Evolutionary conservation across 2,888 invertebrate species (phyloP), one percentile per base, ranked within the genome.

Genomic region (Tachina fera): DNA sequence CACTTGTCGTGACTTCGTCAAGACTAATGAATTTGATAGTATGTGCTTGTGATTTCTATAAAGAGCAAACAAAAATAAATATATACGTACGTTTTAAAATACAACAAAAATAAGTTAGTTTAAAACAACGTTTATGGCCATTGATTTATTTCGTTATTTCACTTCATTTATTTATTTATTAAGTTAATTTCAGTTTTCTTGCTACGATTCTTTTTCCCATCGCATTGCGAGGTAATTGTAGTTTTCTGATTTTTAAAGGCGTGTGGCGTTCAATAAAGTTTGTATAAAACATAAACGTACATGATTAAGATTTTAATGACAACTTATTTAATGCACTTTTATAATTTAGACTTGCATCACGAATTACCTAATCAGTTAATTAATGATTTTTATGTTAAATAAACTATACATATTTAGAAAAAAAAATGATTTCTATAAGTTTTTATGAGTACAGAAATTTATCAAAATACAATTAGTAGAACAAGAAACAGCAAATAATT

Each of bases 1-100:
- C 91, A 92, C 91, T 92, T 92, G 91, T 92, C 92, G 92, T 92
- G 92, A 92, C 92, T 92, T 92, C 91, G 89, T 92, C 91, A 88
- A 91, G 89, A 89, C 92, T 92, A 91, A 92, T 92, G 91, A 91
- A 92, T 91, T 90, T 92, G 88, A 92, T 90, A 89, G 89, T 90
- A 88, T 91, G 88, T 89, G 89, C 87, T 86, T 88, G 75, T 79
- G 87, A 87, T 77, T 86, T 81, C 83, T 84, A 78, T 53, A 86
- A 83, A 75, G 56, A 70, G 5, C 31, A 63, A 74, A 70, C 2
- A 41, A 53, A 68, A 80, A 71, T 41, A 70, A 71, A 74, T 11
- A 31, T 31, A 2, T 31, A 31, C 6, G 31, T 31, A 39, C 9
- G 53, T 31, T 74, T 58, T 31, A 65, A 60, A 83, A 76, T 47